These are phyloP conservation scores for Oreohelix idahoensis DNA, from an alignment of 1,140 invertebrate species.

Conservation along the genomic window DNA sequence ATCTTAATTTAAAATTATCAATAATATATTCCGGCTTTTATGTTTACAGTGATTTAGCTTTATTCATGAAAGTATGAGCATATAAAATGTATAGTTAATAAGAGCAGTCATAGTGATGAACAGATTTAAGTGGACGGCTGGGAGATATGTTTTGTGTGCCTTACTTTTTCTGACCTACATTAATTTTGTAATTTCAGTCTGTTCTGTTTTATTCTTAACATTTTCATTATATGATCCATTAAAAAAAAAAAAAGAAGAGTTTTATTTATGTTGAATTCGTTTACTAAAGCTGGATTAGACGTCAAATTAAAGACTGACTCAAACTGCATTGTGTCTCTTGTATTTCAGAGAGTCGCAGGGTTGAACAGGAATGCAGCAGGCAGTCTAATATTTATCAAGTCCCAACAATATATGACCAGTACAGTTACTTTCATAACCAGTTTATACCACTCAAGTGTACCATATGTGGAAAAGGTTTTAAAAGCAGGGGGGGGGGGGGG, in stretches of 20 bases:
- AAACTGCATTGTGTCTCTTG: background rate
- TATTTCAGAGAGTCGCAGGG: background rate
- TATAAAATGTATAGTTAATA: too few species aligned
- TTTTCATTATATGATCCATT: background rate
- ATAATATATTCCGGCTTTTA: too few species aligned
- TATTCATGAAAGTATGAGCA: too few species aligned
- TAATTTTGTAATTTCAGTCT: background rate
- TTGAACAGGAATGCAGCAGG: background rate
- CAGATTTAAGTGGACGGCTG: too few species aligned
- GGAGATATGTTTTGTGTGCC: too few species aligned
- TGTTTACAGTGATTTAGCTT: too few species aligned
- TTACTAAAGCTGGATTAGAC: background rate
- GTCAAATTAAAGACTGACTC: background rate
- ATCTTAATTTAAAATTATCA: too few species aligned
- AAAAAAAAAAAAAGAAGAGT: background rate
- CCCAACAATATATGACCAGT: background rate
- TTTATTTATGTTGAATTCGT: background rate
- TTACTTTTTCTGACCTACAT: too few species aligned
- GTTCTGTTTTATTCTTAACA: background rate
- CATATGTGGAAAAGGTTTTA: conserved; percentile 32
- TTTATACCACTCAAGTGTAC: conserved; percentile 15
- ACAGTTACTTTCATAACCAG: background rate
- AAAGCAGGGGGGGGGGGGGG: conserved; percentile 5
- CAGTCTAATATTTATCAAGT: background rate
- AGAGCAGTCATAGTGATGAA: too few species aligned